Evolutionary conservation across 2,113 vertebrate species (phyloP).

Genomic region (Grallaria varia): DNA sequence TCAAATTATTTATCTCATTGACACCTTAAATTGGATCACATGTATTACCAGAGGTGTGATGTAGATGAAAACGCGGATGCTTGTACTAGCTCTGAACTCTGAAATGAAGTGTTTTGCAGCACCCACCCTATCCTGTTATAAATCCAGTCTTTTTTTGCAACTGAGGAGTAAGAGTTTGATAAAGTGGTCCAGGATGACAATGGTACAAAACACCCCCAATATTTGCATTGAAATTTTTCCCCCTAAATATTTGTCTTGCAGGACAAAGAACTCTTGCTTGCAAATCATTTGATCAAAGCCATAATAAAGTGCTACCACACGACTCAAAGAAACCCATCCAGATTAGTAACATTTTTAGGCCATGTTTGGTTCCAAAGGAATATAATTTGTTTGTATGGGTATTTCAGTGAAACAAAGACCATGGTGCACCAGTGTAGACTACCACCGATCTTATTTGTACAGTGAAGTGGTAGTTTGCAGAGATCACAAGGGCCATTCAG

Average conservation of each 20-base stretch:
- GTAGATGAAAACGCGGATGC: background rate
- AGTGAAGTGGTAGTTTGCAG: background rate
- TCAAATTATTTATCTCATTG: background rate
- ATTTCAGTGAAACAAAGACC: background rate
- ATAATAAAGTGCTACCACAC: background rate
- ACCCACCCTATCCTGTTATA: background rate
- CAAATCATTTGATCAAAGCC: background rate
- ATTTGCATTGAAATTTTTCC: background rate
- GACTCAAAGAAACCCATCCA: background rate
- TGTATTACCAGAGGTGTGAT: background rate
- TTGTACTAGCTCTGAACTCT: background rate
- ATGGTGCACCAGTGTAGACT: background rate
- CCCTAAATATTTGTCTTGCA: background rate
- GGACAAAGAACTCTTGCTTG: background rate
- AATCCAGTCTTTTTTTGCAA: background rate
- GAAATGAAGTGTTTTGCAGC: background rate
- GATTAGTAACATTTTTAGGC: background rate
- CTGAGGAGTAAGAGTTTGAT: background rate
- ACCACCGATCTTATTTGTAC: background rate
- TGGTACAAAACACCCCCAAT: fast-evolving
- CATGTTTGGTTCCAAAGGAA: background rate
- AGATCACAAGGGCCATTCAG: background rate
- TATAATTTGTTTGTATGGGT: background rate
- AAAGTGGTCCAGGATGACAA: background rate
- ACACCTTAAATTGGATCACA: background rate